phyloP scores from a whole-genome alignment of 2,888 invertebrate genomes.

The Adelognathus sp. region DNA sequence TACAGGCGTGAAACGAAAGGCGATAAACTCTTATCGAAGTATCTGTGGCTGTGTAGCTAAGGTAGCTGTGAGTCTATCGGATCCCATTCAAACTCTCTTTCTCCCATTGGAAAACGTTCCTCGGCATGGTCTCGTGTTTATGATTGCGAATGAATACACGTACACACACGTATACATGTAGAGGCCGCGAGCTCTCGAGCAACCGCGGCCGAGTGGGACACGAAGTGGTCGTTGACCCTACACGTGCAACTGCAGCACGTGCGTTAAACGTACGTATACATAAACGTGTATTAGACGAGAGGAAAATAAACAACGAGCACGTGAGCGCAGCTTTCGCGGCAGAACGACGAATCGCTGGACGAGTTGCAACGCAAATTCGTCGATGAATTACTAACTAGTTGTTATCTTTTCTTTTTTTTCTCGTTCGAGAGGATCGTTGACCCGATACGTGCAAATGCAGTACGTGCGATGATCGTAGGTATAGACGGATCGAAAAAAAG shows the following conservation, averaged over 20 bases:
- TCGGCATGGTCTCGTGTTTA: conserved; percentile 26
- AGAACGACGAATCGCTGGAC: conserved; percentile 35
- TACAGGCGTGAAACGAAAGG: neutral
- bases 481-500: no score
- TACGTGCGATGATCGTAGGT: conserved; percentile 61
- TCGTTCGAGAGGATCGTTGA: neutral
- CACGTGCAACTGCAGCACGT: conserved; percentile 67
- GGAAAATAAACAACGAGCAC: neutral
- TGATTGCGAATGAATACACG: conserved; percentile 51
- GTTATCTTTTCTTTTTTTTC: no score
- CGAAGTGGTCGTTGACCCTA: conserved; percentile 57
- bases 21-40: conserved; percentile 2
- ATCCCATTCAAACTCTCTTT: conserved; percentile 47
- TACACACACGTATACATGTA: neutral
- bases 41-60: no score
- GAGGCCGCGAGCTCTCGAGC: neutral
- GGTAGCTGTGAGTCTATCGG: neutral
- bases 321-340: conserved; percentile 39
- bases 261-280: conserved; percentile 35
- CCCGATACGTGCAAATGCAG: conserved; percentile 64
- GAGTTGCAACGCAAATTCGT: neutral
- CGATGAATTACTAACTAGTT: neutral
- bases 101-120: conserved; percentile 35
- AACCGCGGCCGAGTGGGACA: conserved; percentile 24
- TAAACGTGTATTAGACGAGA: no score